phyloP scores from a whole-genome alignment of 2,113 vertebrate genomes.

The Collichthys lucidus region DNA sequence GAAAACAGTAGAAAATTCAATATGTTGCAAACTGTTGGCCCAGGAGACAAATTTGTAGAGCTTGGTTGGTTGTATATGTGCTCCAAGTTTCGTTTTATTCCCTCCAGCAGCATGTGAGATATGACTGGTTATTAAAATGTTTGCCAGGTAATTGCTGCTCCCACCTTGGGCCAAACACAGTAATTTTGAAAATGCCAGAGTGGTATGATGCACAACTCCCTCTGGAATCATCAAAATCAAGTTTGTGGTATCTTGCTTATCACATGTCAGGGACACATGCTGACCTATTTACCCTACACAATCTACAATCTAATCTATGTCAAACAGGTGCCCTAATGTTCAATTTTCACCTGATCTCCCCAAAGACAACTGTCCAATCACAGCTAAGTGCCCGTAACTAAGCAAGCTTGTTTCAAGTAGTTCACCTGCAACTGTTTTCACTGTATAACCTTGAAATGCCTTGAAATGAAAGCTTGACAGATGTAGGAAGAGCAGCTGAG shows the following conservation, averaged over 20 bases:
- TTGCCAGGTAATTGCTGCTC: conserved; percentile 75
- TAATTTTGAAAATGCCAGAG: conserved; percentile 74
- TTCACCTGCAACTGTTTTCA: neutral
- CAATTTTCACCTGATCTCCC: neutral
- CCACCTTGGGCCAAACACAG: conserved; percentile 73
- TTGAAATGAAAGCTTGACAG: neutral
- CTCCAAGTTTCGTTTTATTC: conserved; percentile 64
- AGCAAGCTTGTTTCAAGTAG: neutral
- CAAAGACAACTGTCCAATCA: conserved; percentile 3
- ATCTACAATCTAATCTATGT: neutral
- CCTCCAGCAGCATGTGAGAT: conserved; percentile 67
- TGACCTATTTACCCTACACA: conserved; percentile 20
- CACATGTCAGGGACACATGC: conserved; percentile 29
- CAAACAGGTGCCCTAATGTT: neutral
- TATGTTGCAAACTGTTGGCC: conserved; percentile 63
- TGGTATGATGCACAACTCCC: conserved; percentile 57
- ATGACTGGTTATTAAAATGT: conserved; percentile 79
- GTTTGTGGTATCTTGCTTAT: conserved; percentile 49
- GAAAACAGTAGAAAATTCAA: conserved; percentile 62
- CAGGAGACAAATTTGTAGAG: conserved; percentile 59
- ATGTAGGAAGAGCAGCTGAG: neutral
- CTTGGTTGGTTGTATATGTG: conserved; percentile 55
- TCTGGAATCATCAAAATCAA: conserved; percentile 57
- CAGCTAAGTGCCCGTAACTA: neutral
- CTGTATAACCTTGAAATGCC: neutral